A percentile compares a stretch with the other conserved stretches of the same genome.
Evolutionary conservation across 2,797 vertebrate species (phyloP).

Genomic region (Sciurus vulgaris): DNA sequence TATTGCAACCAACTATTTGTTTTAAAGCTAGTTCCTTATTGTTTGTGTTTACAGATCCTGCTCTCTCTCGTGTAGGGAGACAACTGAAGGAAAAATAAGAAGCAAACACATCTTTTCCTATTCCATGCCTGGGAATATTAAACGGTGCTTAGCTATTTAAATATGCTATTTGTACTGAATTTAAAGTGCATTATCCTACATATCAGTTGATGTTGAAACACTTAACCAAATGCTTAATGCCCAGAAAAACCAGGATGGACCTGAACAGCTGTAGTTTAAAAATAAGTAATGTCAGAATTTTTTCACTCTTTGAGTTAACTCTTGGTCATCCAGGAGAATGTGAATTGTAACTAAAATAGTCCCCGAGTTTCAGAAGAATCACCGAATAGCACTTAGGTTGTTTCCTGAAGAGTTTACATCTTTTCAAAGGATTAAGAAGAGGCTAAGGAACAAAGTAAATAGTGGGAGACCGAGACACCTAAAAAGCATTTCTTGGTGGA

Average conservation of each 20-base stretch:
- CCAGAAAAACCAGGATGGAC: slow-evolving; percentile 42
- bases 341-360: background rate
- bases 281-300: slow-evolving; percentile 2
- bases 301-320: slow-evolving; percentile 25
- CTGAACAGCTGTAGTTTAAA: slow-evolving; percentile 58
- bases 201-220: slow-evolving; percentile 54
- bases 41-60: slow-evolving; percentile 66
- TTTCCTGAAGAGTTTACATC: background rate
- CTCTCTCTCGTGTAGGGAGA: slow-evolving; percentile 15
- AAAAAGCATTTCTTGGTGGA: background rate
- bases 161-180: slow-evolving; percentile 53
- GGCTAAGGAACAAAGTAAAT: background rate
- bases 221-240: slow-evolving; percentile 68
- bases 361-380: background rate
- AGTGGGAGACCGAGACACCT: background rate
- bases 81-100: background rate
- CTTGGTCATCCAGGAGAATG: background rate
- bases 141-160: slow-evolving; percentile 51
- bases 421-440: slow-evolving; percentile 6
- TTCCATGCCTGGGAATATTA: slow-evolving; percentile 24
- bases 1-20: slow-evolving; percentile 70
- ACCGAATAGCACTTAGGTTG: background rate
- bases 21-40: slow-evolving; percentile 60
- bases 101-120: slow-evolving; percentile 47
- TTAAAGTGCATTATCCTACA: slow-evolving; percentile 47